Conservation (phyloP, 2,113 vertebrate genomes). For the Toxotes jaculatrix region DNA sequence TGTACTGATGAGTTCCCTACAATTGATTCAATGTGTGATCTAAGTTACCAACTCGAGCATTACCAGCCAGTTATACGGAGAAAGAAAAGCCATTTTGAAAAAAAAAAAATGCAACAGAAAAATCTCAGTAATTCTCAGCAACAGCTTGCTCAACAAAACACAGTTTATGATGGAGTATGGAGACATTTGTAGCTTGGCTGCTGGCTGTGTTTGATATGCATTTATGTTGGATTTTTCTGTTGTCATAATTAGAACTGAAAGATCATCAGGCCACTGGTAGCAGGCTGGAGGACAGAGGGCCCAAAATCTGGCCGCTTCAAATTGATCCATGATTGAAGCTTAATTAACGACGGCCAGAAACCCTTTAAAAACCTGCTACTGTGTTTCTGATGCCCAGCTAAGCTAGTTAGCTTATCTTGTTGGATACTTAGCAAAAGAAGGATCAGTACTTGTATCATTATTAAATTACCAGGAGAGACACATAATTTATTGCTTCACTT, state of each 20-base stretch:
- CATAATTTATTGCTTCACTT: slow-evolving; percentile 26
- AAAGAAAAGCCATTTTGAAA: slow-evolving; percentile 7
- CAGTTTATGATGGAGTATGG: slow-evolving; percentile 14
- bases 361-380: slow-evolving; percentile 48
- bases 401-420: slow-evolving; percentile 43
- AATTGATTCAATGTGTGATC: background rate
- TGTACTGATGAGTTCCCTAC: background rate
- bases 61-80: background rate
- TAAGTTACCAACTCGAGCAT: background rate
- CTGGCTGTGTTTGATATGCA: slow-evolving; percentile 20
- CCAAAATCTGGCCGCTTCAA: slow-evolving; percentile 49
- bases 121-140: slow-evolving; percentile 5
- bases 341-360: slow-evolving; percentile 59
- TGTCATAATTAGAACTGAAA: slow-evolving; percentile 49
- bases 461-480: slow-evolving; percentile 31
- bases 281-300: slow-evolving; percentile 49
- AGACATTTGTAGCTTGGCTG: slow-evolving; percentile 15
- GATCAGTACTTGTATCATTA: slow-evolving; percentile 13
- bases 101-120: background rate
- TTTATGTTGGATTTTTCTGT: slow-evolving; percentile 29
- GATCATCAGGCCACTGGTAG: slow-evolving; percentile 35
- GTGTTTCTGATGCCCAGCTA: slow-evolving; percentile 31
- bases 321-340: slow-evolving; percentile 58
- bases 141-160: slow-evolving; percentile 30
- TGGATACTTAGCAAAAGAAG: slow-evolving; percentile 31